These are phyloP conservation scores for Esox lucius DNA, from an alignment of 2,797 vertebrate species.

Conservation along the genomic window DNA sequence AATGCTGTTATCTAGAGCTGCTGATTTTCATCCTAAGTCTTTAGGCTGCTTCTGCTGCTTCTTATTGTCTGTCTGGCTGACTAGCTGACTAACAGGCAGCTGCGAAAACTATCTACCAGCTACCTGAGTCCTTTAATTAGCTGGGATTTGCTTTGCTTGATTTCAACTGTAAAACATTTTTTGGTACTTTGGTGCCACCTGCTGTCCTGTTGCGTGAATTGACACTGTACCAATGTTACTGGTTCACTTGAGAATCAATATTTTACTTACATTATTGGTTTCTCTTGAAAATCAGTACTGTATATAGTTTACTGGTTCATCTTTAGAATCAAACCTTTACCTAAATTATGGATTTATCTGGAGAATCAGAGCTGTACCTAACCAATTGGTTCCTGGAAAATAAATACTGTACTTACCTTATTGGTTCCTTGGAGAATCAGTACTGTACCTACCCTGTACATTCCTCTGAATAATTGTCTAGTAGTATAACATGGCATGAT, in stretches of 20 bases:
- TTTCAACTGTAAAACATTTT: constrained; percentile 31
- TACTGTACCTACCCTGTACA: constrained; percentile 35
- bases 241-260: background rate
- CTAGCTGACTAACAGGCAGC: constrained; percentile 23
- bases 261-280: constrained; percentile 32
- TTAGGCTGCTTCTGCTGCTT: constrained; percentile 64
- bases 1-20: constrained; percentile 45
- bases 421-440: constrained; percentile 48
- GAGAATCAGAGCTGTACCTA: too few relatives aligned
- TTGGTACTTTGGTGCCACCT: constrained; percentile 67
- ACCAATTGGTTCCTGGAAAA: constrained; percentile 29
- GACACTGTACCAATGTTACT: constrained; percentile 40
- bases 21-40: constrained; percentile 48
- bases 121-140: constrained; percentile 18
- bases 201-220: constrained; percentile 63
- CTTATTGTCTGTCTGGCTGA: constrained; percentile 63
- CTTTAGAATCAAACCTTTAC: too few relatives aligned
- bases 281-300: constrained; percentile 45
- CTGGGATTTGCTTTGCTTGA: constrained; percentile 58
- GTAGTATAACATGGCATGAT: constrained; percentile 58
- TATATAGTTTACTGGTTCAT: background rate
- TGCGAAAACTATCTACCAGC: background rate
- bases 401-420: constrained; percentile 46
- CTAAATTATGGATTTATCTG: too few relatives aligned
- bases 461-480: constrained; percentile 54